Evolutionary conservation across 2,113 vertebrate genomes (phyloP), one percentile per base, ranked within the genome.

Genomic region (Phalacrocorax pelagicus): DNA sequence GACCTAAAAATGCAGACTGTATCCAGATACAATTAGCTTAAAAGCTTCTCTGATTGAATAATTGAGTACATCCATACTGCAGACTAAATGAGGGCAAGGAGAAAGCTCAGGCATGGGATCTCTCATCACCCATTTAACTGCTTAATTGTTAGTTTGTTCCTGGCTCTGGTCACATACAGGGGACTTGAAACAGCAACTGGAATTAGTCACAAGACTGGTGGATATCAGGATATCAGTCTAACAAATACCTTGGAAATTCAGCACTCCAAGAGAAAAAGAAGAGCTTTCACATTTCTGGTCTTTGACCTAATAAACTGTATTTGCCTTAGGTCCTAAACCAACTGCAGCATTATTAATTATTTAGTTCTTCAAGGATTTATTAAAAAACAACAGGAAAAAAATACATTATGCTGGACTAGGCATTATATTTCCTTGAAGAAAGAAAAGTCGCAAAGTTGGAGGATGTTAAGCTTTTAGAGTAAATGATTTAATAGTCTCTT

Each of bases 401-500:
- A 1, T 15, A 46, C 6, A 58, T 58, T 65, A 70, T 38, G 20
- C 32, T 77, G 66, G 58, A 85, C 46, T 85, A 92, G 38, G 67
- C 5, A 54, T 59, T 49, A 3, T 57, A 87, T 85, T 89, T 85
- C 46, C 54, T 80, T 38, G 81, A 92, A 91, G 66, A 59, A 86
- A 63, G 20, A 18, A 42, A 95, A 92, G 32, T 91, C 70, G 69
- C 52, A 18, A 86, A 92, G 81, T 80, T 86, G 21, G 70, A 90
- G 34, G 95, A 91, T 40, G 29, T 47, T 87, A 94, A 95, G 81
- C 58, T 95, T 94, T 96, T 94, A 84, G 62, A 88, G 84, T 77
- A 97, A 97, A 92, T 95, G 73, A 96, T 96, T 94, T 92, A 95
- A 94, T 55, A 95, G 62, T 63, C 40, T 92, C 46, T 87, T 92